Evolutionary conservation across 2,797 vertebrate genomes (phyloP).

Genomic region (Atherinosoma microstoma): DNA sequence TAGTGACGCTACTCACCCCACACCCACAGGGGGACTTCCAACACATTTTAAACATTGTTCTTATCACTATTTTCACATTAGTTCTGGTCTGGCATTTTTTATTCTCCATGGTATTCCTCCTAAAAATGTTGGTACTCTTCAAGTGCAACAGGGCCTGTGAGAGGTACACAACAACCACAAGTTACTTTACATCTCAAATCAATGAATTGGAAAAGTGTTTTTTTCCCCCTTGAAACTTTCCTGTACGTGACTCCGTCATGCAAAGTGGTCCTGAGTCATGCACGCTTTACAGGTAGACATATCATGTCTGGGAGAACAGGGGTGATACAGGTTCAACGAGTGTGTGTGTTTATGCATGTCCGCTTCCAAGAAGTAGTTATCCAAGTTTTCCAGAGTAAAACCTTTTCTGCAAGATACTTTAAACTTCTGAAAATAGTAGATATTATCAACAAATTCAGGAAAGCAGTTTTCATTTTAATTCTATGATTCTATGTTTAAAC

Average conservation of each 20-base stretch:
- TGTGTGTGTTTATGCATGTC: constrained; percentile 10
- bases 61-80: background rate
- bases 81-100: background rate
- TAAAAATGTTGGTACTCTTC: too few species aligned
- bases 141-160: too few species aligned
- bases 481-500: background rate
- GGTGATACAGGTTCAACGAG: background rate
- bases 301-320: background rate
- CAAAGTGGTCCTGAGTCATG: background rate
- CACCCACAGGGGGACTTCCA: too few species aligned
- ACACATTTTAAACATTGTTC: background rate
- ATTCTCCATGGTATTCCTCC: background rate
- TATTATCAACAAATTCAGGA: background rate
- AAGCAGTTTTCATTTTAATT: background rate
- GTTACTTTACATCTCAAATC: too few species aligned
- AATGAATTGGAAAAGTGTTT: background rate
- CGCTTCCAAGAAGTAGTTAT: constrained; percentile 9
- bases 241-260: background rate
- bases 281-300: background rate
- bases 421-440: background rate
- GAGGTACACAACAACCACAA: too few species aligned
- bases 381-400: background rate
- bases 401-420: background rate
- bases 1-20: background rate
- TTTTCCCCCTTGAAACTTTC: background rate